These are phyloP conservation scores for Drosophila aldrichi DNA, from an alignment of 2,888 invertebrate genomes.

Conservation along the genomic window DNA sequence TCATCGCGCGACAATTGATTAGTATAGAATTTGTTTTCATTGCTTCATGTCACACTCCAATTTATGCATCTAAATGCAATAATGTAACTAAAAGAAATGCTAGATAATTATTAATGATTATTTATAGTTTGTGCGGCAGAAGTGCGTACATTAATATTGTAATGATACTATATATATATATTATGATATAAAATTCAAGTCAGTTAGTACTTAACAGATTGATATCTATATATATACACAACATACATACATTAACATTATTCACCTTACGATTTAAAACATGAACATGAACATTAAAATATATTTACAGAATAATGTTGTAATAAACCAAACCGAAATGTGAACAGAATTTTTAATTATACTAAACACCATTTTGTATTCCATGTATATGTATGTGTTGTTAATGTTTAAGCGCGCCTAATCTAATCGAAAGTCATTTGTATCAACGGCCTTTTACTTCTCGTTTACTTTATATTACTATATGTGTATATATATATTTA, in stretches of 20 bases:
- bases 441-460: slow-evolving; percentile 80
- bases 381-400: slow-evolving; percentile 72
- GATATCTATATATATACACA: slow-evolving; percentile 29
- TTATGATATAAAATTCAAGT: slow-evolving; percentile 32
- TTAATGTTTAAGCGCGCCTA: slow-evolving; percentile 75
- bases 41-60: slow-evolving; percentile 78
- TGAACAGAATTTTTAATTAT: slow-evolving; percentile 81
- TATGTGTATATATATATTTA: slow-evolving; percentile 40
- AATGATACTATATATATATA: slow-evolving; percentile 24
- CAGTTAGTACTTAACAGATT: slow-evolving; percentile 68
- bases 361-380: slow-evolving; percentile 80
- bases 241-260: slow-evolving; percentile 52
- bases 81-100: slow-evolving; percentile 74
- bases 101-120: slow-evolving; percentile 72
- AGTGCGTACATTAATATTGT: slow-evolving; percentile 35
- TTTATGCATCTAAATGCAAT: slow-evolving; percentile 78
- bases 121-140: slow-evolving; percentile 59
- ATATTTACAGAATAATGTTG: slow-evolving; percentile 66
- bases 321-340: slow-evolving; percentile 79
- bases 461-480: slow-evolving; percentile 70
- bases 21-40: slow-evolving; percentile 66
- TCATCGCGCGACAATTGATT: slow-evolving; percentile 59
- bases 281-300: slow-evolving; percentile 36
- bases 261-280: slow-evolving; percentile 45
- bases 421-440: slow-evolving; percentile 77